phyloP scores from a whole-genome alignment of 2,888 invertebrate genomes.

The Protophormia terraenovae region DNA sequence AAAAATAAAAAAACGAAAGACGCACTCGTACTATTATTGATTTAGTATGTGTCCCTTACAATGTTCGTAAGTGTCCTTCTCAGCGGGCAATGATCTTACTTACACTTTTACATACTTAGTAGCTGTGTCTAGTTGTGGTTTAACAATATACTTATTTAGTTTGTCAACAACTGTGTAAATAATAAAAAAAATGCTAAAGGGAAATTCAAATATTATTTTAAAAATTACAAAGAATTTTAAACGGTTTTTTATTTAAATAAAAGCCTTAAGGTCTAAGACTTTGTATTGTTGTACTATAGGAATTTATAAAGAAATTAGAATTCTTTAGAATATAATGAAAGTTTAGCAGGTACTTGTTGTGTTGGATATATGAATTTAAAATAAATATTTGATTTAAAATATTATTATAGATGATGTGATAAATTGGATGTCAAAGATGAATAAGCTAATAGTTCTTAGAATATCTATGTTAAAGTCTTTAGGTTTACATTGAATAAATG shows the following conservation, averaged over 20 bases:
- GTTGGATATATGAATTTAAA: neutral
- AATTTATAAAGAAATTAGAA: neutral
- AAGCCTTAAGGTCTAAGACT: too few species aligned
- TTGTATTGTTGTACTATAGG: too few species aligned
- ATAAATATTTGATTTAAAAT: too few species aligned
- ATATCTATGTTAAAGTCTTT: too few species aligned
- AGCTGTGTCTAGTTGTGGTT: constrained; percentile 15
- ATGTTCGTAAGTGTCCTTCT: constrained; percentile 58
- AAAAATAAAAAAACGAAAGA: neutral
- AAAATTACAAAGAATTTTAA: constrained; percentile 33
- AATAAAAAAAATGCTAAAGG: constrained; percentile 32
- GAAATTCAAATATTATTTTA: constrained; percentile 34
- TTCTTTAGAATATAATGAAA: too few species aligned
- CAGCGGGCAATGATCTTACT: constrained; percentile 56
- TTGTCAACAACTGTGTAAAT: constrained; percentile 64
- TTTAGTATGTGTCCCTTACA: constrained; percentile 51
- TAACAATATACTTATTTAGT: constrained; percentile 12
- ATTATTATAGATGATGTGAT: too few species aligned
- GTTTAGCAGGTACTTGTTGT: neutral
- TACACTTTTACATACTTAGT: too few species aligned
- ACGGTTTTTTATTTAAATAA: constrained; percentile 2
- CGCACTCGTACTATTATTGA: constrained; percentile 56
- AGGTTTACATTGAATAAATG: too few species aligned
- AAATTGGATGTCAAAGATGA: too few species aligned
- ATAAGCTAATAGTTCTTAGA: too few species aligned